A percentile compares a stretch with the other conserved stretches of the same genome.
These are phyloP conservation scores for Siderastrea radians DNA, from an alignment of 92 coral and sea anemone species.

Conservation along the genomic window DNA sequence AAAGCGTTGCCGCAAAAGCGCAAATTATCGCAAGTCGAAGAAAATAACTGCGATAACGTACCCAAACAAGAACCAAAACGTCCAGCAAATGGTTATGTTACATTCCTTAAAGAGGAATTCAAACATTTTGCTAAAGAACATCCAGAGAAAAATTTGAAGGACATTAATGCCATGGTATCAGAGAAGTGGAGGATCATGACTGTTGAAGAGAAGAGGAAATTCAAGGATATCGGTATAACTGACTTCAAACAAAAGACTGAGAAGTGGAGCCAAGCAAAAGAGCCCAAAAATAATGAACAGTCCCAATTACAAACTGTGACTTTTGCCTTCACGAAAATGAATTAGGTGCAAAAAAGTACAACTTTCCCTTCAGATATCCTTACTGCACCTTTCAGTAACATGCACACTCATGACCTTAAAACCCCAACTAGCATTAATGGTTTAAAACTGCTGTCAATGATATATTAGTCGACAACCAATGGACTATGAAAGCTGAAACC, in stretches of 20 bases:
- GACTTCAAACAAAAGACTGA: conserved; percentile 16
- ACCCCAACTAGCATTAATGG: too few relatives aligned
- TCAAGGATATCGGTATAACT: conserved; percentile 29
- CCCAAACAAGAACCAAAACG: conserved; percentile 37
- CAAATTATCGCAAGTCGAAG: conserved; percentile 23
- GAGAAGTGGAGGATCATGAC: conserved; percentile 30
- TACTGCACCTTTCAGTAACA: too few relatives aligned
- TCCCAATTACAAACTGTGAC: not conserved
- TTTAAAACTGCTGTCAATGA: too few relatives aligned
- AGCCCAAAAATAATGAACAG: not conserved
- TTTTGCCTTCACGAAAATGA: too few relatives aligned
- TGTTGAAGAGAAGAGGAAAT: conserved; percentile 22
- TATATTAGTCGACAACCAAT: too few relatives aligned
- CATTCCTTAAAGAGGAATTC: not conserved
- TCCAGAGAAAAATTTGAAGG: conserved; percentile 32
- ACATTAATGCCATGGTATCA: conserved; percentile 24
- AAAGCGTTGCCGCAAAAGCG: conserved; percentile 41
- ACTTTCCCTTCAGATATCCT: too few relatives aligned
- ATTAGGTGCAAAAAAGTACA: too few relatives aligned
- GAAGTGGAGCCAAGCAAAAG: not conserved
- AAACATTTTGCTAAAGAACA: not conserved
- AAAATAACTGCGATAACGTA: conserved; percentile 15
- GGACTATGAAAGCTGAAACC: too few relatives aligned
- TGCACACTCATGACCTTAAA: too few relatives aligned
- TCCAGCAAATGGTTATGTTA: conserved; percentile 48